phyloP scores from a whole-genome alignment of 2,113 vertebrate species.

The Paramormyrops kingsleyae region DNA sequence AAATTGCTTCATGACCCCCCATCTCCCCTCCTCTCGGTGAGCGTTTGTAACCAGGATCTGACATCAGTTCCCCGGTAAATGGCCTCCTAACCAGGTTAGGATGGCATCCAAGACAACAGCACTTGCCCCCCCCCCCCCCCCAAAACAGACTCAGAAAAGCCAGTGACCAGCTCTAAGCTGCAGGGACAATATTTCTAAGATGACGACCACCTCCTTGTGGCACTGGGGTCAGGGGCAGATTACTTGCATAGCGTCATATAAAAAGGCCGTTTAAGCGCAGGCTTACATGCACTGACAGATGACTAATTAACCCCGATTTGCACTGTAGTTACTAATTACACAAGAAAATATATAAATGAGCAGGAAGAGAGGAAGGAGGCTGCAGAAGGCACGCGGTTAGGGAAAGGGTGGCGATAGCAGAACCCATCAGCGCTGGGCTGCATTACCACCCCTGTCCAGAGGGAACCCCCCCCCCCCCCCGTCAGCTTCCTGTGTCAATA shows the following conservation, averaged over 20 bases:
- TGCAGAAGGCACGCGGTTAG: neutral
- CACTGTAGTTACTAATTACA: neutral
- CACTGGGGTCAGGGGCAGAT: neutral
- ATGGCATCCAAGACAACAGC: neutral
- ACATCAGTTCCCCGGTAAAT: neutral
- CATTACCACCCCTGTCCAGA: neutral
- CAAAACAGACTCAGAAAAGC: neutral
- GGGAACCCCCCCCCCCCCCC: neutral
- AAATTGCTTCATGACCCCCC: neutral
- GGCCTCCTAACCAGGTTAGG: neutral
- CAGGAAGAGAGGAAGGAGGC: neutral
- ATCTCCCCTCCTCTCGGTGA: neutral
- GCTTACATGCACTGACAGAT: neutral
- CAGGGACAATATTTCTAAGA: neutral
- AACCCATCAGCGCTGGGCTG: neutral
- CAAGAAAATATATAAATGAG: neutral
- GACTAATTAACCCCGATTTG: neutral
- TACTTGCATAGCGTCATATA: neutral
- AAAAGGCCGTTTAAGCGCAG: neutral
- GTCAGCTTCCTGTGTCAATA: constrained; percentile 21
- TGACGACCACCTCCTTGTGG: neutral
- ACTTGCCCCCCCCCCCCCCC: neutral
- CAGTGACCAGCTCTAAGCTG: neutral
- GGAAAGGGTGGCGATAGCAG: neutral
- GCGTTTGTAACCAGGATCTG: neutral